Conservation (phyloP, 2,888 invertebrate species). For the Papilio demoleus region DNA sequence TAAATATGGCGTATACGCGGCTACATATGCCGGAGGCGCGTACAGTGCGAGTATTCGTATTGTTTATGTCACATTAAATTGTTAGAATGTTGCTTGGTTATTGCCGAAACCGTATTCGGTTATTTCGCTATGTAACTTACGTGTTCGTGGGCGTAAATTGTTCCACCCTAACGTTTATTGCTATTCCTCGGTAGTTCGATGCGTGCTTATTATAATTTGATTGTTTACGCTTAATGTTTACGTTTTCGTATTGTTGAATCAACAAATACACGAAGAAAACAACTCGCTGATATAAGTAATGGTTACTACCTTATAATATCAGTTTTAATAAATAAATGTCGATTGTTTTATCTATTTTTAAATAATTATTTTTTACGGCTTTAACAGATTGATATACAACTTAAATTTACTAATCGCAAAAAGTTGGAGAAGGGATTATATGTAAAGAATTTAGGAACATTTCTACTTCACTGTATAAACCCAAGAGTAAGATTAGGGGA, state of each 20-base stretch:
- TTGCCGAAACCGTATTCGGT: conserved; percentile 81
- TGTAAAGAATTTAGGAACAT: neutral
- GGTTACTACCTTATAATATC: neutral
- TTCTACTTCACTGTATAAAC: neutral
- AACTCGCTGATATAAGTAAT: neutral
- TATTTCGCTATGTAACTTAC: conserved; percentile 68
- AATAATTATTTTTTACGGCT: neutral
- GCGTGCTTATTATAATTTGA: conserved; percentile 52
- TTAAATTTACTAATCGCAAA: neutral
- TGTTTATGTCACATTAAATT: conserved; percentile 82
- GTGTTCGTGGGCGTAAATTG: conserved; percentile 73
- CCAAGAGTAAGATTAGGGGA: neutral
- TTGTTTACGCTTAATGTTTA: conserved; percentile 41
- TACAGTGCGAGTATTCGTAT: conserved; percentile 75
- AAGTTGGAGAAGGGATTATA: neutral
- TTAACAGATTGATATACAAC: neutral
- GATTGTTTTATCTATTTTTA: too few species aligned
- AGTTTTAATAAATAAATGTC: too few species aligned
- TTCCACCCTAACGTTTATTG: conserved; percentile 49
- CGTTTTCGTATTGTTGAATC: conserved; percentile 23
- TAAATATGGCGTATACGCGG: conserved; percentile 77
- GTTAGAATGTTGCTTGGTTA: conserved; percentile 81
- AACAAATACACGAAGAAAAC: conserved; percentile 1
- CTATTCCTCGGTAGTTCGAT: conserved; percentile 63
- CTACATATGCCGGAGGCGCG: conserved; percentile 72